Evolutionary conservation across 1,140 invertebrate species (phyloP), one percentile per base, ranked within the genome.

Genomic region (Anagrus nilaparvatae): DNA sequence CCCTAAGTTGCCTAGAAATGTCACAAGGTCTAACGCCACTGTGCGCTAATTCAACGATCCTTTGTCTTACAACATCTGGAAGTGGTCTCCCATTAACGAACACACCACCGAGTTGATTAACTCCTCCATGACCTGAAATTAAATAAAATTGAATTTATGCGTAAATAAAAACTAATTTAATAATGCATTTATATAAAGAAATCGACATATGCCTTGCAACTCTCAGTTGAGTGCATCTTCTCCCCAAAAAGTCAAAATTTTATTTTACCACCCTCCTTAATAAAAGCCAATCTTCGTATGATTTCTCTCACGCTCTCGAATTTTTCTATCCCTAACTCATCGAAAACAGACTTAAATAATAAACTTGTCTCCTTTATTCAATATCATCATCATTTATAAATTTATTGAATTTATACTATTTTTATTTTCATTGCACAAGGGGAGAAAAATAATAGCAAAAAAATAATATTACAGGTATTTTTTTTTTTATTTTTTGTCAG

Each of bases 1-100:
- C 88, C 47, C 87, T 76, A 45, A 93, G 75, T 67, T 92, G 87
- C 32, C 89, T 73, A 38, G 85, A 89, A 65, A 93, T 93, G 72
- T 96, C 92, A 68, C 91, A 96, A 20, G 92, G 90, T 54, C 92
- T 70, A 40, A 95, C 90, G 32, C 92, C 93, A 59, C 92, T 92
- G 67, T 95, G 90, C 16, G 93, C 91, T 46, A 97, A 72, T 65
- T 97, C 91, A 27, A 97, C 92, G 66, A 97, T 97, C 65, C 88
- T 74, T 63, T 93, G 87, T 53, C 93, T 74, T 16, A 96, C 91
- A 40, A 92, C 85, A 68, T 96, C 92, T 28, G 92, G 92, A 32
- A 97, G 70, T 6, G 93, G 93, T 48, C 93, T 75, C 14, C 93
- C 93, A 70, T 97, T 97, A 30, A 97, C 92, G 67, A 96, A 97